Evolutionary conservation across 2,888 invertebrate genomes (phyloP), one percentile per base, ranked within the genome.

Genomic region (Hydroisotoma schaefferi): DNA sequence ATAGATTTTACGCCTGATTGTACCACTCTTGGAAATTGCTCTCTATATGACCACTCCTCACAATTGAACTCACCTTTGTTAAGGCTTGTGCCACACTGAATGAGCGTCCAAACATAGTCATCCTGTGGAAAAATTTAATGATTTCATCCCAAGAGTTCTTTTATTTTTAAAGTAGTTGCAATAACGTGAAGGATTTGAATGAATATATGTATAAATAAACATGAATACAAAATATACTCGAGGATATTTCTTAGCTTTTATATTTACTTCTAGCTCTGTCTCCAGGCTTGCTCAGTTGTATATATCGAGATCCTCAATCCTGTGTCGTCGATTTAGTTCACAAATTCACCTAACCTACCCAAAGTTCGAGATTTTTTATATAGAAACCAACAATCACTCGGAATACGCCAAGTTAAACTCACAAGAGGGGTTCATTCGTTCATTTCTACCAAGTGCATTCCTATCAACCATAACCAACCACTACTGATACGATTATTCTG

Each of bases 41-140:
- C 67, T 61, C 70, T 59, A 63, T 68, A 68, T 70, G 70, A 70
- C 66, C 70, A 70, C 68, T 67, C 63, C 58, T 58, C 40, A 40
- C 40, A 40, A 68, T 65, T 61, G 60, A 68, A 57, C 63, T 61
- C 68, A 66, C 68, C 63, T 66, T 64, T 52, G 37, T 56, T 38
- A 33, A 20, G 49, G 37, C 52, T 44, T 49, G 59, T 64, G 64
- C 61, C 67, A 65, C 62, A 59, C 65, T 57, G 59, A 37, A 20
- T 37, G 55, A 53, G 56, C 53, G 53, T 61, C 59, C 59, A 59
- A 65, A 65, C 54, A 61, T 59, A 52, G 54, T 60, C 67, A 65
- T 52, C 29, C 60, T 61, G 64, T 60, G 71, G 69, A 71, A 71
- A 69, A 71, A 71, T 71, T 71, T 71, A 71, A 71, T 69, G 71